Base-by-base conservation (phyloP, 1,140 invertebrate genomes). In the Cyclargus thomasi region DNA sequence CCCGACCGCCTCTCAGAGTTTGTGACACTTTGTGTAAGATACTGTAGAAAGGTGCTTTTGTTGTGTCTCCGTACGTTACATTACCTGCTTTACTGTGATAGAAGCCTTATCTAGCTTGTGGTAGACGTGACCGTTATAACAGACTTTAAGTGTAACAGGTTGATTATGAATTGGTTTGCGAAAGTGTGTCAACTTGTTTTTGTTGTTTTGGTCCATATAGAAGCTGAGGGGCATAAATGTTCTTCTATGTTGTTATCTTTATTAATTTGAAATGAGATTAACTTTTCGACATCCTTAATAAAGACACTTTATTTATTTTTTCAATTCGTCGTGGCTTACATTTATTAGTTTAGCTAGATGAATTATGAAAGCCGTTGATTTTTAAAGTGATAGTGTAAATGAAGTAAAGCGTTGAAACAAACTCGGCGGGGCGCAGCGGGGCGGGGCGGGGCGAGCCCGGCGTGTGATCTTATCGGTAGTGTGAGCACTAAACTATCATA, bases 391-490 rank as follows among this genome's bases (percentile, higher is more conserved):
- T 8, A 47, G 10, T 16, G 14, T 16, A 0, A 35, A 14, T 47
- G 39, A 47, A 29, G 29, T 29, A 1, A 47, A 47, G 10, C 39
- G 39, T 0, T 11, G 39, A 16, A 47, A 47, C 39, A 47, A 47
- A 47, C 39, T 14, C 39, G 29, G 29, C 29, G 29, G 29, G n/a
- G n/a, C n/a, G n/a, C n/a, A n/a, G n/a, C n/a, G n/a, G n/a, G 39
- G 39, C 39, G 39, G 39, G 39, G 39, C 39, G 11, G 91, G 80
- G 78, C 77, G 85, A 94, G 93, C 92, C 91, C 85, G 91, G 92
- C 92, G 93, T 93, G 92, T 93, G 93, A 90, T 93, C 92, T 94
- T 93, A 92, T 92, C 93, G 93, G 93, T 94, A 94, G 93, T 92
- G 91, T 91, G 79, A 73, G 73, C 79, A 78, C 82, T 90, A 91